Evolutionary conservation across 2,113 vertebrate species (phyloP), one percentile per base, ranked within the genome.

Genomic region (Telmatochromis brichardi): DNA sequence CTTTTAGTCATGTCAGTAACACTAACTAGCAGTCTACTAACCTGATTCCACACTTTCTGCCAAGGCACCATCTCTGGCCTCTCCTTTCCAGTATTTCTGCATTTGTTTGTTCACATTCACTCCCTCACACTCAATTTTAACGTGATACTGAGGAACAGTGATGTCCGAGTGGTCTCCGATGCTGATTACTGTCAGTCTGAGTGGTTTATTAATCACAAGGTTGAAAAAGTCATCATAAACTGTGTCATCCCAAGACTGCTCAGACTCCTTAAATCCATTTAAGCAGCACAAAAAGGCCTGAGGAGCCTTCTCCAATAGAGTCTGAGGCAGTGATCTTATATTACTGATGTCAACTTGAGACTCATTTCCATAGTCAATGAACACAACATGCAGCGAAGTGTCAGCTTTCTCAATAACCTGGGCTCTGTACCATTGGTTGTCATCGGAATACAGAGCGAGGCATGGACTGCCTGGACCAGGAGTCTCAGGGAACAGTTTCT

Each of bases 311-410:
- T 86, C 17, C 37, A 97, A 42, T 19, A 98, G 91, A 15, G 85
- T 88, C n/a, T 81, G 19, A 2, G 97, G 95, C 6, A 98, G 91
- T 11, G 86, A 80, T 86, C 86, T 96, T 50, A 98, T 80, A 26
- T 95, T 12, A 15, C 95, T 80, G 2, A 93, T 21, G 63, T 93
- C 90, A 37, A 96, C 79, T 0, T 95, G 89, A 21, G 96, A 96
- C 21, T 96, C 87, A 0, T 97, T 98, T 78, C 98, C 98, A 1
- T 98, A 97, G 93, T 98, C 98, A 35, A 98, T 85, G 2, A 98
- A 97, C 54, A 96, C 84, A 55, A 98, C 95, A 2, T 89, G 86
- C 0, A 97, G 3, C 0, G 28, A 31, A 35, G 82, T 58, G 4
- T 65, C 94, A 7, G 84, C 82, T 80, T 95, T 60, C 2, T 58